phyloP scores from a whole-genome alignment of 1,140 invertebrate species.

The Zaprionus vittiger region DNA sequence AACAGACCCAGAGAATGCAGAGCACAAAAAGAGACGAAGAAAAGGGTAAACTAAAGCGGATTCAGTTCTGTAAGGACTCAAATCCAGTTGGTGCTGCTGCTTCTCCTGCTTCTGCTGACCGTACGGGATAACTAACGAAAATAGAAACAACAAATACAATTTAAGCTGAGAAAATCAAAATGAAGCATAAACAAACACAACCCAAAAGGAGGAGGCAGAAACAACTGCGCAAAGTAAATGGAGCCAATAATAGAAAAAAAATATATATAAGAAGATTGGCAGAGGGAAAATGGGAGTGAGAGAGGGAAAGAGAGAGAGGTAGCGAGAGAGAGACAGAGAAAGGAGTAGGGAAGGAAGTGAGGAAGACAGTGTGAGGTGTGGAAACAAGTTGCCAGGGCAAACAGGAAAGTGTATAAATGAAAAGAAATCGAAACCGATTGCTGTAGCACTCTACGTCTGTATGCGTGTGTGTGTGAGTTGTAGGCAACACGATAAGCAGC shows the following conservation, averaged over 20 bases:
- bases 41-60: slow-evolving; percentile 62
- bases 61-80: slow-evolving; percentile 22
- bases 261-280: slow-evolving; percentile 51
- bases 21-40: not conserved
- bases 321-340: slow-evolving; percentile 6
- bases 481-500: slow-evolving; percentile 64
- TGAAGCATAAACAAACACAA: slow-evolving; percentile 77
- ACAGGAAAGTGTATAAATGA: slow-evolving; percentile 80
- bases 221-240: slow-evolving; percentile 67
- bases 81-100: slow-evolving; percentile 30
- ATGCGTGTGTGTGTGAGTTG: slow-evolving; percentile 12
- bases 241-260: slow-evolving; percentile 76
- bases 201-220: slow-evolving; percentile 17
- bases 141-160: slow-evolving; percentile 80
- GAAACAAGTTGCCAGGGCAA: slow-evolving; percentile 37
- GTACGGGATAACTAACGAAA: slow-evolving; percentile 62
- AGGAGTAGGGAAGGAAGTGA: not conserved
- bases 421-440: slow-evolving; percentile 80
- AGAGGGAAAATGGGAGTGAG: not conserved
- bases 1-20: slow-evolving; percentile 40
- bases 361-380: slow-evolving; percentile 10
- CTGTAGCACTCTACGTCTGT: not conserved
- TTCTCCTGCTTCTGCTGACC: slow-evolving; percentile 16
- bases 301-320: slow-evolving; percentile 7
- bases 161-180: slow-evolving; percentile 79